Evolutionary conservation across 2,888 invertebrate genomes (phyloP).

Genomic region (Hesperia comma): DNA sequence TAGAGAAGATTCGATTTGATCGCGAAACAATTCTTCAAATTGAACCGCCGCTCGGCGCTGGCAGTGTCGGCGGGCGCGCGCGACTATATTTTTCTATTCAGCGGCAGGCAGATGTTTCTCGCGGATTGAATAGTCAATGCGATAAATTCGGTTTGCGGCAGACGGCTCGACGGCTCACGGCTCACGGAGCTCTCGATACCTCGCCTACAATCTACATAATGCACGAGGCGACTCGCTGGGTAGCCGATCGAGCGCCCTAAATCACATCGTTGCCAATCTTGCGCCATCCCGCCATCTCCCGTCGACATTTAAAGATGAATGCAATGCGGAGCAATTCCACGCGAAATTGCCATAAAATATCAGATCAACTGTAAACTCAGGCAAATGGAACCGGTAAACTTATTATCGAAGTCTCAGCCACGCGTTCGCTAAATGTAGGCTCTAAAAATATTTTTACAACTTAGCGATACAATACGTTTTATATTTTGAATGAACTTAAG

Average conservation of each 20-base stretch:
- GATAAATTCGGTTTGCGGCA: constrained; percentile 78
- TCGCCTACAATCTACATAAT: constrained; percentile 74
- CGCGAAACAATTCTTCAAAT: constrained; percentile 25
- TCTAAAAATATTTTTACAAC: constrained; percentile 2
- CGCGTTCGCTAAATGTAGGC: neutral
- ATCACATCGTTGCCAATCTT: constrained; percentile 47
- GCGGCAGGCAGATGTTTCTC: constrained; percentile 70
- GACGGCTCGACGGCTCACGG: constrained; percentile 59
- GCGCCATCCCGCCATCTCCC: constrained; percentile 30
- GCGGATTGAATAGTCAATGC: constrained; percentile 79
- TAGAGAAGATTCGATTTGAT: constrained; percentile 26
- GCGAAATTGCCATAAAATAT: constrained; percentile 30
- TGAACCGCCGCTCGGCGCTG: constrained; percentile 41
- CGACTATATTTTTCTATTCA: constrained; percentile 60
- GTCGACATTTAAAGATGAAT: constrained; percentile 34
- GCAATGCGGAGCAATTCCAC: constrained; percentile 27
- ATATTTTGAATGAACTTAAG: too few species aligned
- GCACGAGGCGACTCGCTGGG: constrained; percentile 53
- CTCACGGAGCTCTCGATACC: constrained; percentile 46
- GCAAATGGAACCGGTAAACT: constrained; percentile 14
- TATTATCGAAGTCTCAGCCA: neutral
- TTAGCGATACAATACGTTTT: constrained; percentile 1
- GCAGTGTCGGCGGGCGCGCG: too few species aligned
- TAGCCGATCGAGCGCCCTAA: constrained; percentile 42
- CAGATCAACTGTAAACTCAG: constrained; percentile 19